phyloP scores from a whole-genome alignment of 2,797 vertebrate genomes.

The Nothura maculosa region DNA sequence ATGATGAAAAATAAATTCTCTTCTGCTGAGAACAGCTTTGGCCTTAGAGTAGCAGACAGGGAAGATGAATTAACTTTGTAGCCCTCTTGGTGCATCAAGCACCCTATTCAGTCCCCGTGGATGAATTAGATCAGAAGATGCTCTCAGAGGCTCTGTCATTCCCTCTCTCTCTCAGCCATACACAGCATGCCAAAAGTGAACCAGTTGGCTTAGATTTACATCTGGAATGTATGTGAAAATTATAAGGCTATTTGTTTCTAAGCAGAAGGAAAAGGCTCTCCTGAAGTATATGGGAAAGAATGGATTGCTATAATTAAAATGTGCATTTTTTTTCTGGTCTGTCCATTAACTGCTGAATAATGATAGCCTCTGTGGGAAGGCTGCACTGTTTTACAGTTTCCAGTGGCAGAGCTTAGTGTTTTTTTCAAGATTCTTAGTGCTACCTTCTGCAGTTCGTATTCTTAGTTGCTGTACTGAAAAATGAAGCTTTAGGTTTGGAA shows the following conservation, averaged over 20 bases:
- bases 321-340: conserved; percentile 24
- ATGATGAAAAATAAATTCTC: conserved; percentile 14
- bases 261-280: conserved; percentile 10
- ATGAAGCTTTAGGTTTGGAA: not conserved
- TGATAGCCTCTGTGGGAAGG: conserved; percentile 44
- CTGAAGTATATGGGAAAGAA: conserved; percentile 2
- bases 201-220: not conserved
- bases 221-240: conserved; percentile 45
- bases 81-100: not conserved
- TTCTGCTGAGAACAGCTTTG: not conserved
- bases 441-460: conserved; percentile 34
- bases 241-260: not conserved
- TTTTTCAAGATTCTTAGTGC: not conserved
- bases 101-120: not conserved
- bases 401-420: not conserved
- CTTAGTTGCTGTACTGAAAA: not conserved
- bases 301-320: not conserved
- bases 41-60: not conserved
- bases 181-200: not conserved
- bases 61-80: not conserved
- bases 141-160: not conserved
- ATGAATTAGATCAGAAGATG: not conserved
- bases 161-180: not conserved
- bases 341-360: conserved; percentile 61
- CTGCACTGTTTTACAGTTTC: conserved; percentile 41